Conservation (phyloP, 2,888 invertebrate species). For the Bruchidius siliquastri region DNA sequence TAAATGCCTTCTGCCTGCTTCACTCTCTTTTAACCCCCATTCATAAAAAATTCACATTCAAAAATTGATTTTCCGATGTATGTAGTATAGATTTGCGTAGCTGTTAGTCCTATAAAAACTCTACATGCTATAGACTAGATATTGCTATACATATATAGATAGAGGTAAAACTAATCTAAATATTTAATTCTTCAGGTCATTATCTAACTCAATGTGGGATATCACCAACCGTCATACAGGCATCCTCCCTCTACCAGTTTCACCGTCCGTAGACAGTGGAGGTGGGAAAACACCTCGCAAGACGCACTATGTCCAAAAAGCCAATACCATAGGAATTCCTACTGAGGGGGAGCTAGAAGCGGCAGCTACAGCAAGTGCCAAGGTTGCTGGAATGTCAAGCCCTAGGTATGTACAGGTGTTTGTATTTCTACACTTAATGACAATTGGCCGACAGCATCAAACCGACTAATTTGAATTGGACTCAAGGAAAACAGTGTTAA, state of each 20-base stretch:
- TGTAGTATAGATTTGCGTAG: too few relatives aligned
- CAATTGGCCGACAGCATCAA: too few relatives aligned
- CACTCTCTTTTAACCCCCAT: too few relatives aligned
- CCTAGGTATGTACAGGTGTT: neutral
- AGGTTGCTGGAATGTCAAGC: neutral
- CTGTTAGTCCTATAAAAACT: too few relatives aligned
- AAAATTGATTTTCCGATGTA: too few relatives aligned
- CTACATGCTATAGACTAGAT: too few relatives aligned
- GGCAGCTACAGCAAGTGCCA: conserved; percentile 27
- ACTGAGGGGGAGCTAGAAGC: conserved; percentile 45
- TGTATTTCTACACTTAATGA: too few relatives aligned
- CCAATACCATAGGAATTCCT: conserved; percentile 59
- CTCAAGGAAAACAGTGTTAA: too few relatives aligned
- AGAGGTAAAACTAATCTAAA: neutral
- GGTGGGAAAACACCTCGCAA: conserved; percentile 23
- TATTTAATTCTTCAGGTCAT: conserved; percentile 29
- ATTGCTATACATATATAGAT: neutral
- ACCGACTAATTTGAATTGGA: too few relatives aligned
- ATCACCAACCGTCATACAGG: conserved; percentile 41
- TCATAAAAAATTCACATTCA: too few relatives aligned
- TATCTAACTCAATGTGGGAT: conserved; percentile 44
- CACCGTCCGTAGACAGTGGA: neutral
- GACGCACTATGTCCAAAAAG: conserved; percentile 42
- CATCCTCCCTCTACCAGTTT: conserved; percentile 35
- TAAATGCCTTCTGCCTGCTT: too few relatives aligned